A percentile compares a stretch with the other conserved stretches of the same genome.
Conservation (phyloP, 1,140 invertebrate genomes). For the Babylonia areolata region DNA sequence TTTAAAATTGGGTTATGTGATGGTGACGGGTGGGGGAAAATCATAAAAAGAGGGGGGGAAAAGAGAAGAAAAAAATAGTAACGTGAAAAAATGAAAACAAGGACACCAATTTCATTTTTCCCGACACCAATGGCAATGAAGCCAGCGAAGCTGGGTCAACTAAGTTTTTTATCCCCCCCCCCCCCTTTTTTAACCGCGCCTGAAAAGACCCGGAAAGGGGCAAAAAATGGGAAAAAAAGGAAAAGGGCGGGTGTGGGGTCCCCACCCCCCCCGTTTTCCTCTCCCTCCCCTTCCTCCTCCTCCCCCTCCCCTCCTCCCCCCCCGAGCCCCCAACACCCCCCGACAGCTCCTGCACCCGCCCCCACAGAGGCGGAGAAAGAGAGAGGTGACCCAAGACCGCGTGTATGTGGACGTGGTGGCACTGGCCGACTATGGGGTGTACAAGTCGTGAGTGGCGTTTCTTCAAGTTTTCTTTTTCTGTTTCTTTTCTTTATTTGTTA, state of each 20-base stretch:
- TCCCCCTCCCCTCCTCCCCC: no score
- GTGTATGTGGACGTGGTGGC: constrained; percentile 25
- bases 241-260: no score
- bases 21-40: neutral
- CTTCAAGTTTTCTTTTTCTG: neutral
- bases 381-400: neutral
- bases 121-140: no score
- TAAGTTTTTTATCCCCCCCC: no score
- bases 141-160: no score
- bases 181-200: no score
- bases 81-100: neutral
- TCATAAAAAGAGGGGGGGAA: neutral
- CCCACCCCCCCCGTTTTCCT: neutral
- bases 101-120: no score
- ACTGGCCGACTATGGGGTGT: constrained; percentile 15
- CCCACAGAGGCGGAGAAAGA: neutral
- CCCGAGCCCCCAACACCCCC: neutral
- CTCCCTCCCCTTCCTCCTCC: neutral
- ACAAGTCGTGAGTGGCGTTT: neutral
- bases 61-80: neutral
- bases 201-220: no score
- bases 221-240: no score
- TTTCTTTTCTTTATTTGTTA: neutral
- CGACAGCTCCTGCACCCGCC: neutral
- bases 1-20: no score